Evolutionary conservation across 2,797 vertebrate genomes (phyloP).

Genomic region (Salmo trutta): DNA sequence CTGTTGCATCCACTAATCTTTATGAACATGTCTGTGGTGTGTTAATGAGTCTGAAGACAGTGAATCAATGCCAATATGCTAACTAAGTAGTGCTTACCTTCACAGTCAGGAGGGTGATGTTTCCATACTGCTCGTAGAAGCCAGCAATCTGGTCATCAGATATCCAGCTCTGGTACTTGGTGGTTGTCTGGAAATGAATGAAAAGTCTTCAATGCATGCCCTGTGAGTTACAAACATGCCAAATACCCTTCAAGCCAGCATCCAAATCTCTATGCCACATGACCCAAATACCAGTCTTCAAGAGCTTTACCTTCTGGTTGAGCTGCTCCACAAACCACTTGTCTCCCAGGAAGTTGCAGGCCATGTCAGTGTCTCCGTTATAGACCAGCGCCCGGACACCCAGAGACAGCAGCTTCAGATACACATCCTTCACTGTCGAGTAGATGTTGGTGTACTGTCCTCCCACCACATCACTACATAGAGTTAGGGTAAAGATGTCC

Average conservation of each 20-base stretch:
- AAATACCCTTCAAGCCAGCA: not conserved
- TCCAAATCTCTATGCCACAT: not conserved
- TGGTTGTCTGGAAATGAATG: constrained; percentile 51
- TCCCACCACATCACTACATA: constrained; percentile 64
- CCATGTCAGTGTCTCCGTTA: constrained; percentile 83
- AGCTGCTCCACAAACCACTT: constrained; percentile 81
- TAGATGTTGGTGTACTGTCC: constrained; percentile 57
- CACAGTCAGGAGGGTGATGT: constrained; percentile 78
- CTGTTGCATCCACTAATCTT: not conserved
- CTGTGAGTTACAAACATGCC: not conserved
- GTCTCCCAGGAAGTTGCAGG: constrained; percentile 82
- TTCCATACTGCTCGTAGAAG: constrained; percentile 76
- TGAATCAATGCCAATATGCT: not conserved
- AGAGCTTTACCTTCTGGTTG: constrained; percentile 60
- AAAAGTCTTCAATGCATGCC: not conserved
- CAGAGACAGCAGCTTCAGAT: constrained; percentile 72
- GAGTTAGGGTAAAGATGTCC: not conserved
- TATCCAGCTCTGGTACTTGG: constrained; percentile 67
- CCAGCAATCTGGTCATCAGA: constrained; percentile 74
- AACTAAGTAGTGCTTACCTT: constrained; percentile 63
- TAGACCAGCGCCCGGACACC: constrained; percentile 74
- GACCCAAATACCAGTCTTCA: not conserved
- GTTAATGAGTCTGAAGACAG: not conserved
- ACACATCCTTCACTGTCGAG: constrained; percentile 64
- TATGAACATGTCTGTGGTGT: not conserved